Evolutionary conservation across 2,113 vertebrate species (phyloP).

Genomic region (Platysternon megacephalum): DNA sequence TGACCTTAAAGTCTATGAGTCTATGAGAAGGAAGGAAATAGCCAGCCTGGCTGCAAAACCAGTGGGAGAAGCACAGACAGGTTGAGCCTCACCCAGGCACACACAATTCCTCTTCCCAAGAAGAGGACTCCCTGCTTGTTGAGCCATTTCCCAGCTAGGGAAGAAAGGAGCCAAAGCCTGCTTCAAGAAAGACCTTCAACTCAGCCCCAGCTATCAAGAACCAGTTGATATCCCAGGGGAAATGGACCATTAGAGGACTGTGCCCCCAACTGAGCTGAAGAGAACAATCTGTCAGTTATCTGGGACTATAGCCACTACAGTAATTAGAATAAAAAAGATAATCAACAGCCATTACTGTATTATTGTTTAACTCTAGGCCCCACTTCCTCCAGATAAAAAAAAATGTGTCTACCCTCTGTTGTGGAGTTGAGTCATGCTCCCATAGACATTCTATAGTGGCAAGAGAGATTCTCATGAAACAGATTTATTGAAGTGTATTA

Average conservation of each 20-base stretch:
- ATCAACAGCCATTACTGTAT: not conserved
- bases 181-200: not conserved
- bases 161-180: not conserved
- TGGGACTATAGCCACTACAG: not conserved
- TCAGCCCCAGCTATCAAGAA: not conserved
- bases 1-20: too few relatives aligned
- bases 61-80: not conserved
- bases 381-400: not conserved
- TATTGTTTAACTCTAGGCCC: not conserved
- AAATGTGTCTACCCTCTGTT: not conserved
- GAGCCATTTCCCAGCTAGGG: not conserved
- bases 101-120: not conserved
- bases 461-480: too few relatives aligned
- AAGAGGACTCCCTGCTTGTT: not conserved
- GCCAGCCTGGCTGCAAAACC: not conserved
- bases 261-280: not conserved
- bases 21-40: not conserved
- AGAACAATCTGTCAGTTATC: not conserved
- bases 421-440: not conserved
- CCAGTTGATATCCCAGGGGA: not conserved
- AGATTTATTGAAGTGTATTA: not conserved
- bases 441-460: not conserved
- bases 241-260: not conserved
- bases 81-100: not conserved
- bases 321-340: not conserved